These are phyloP conservation scores for Menura novaehollandiae DNA, from an alignment of 2,113 vertebrate species.

Conservation along the genomic window DNA sequence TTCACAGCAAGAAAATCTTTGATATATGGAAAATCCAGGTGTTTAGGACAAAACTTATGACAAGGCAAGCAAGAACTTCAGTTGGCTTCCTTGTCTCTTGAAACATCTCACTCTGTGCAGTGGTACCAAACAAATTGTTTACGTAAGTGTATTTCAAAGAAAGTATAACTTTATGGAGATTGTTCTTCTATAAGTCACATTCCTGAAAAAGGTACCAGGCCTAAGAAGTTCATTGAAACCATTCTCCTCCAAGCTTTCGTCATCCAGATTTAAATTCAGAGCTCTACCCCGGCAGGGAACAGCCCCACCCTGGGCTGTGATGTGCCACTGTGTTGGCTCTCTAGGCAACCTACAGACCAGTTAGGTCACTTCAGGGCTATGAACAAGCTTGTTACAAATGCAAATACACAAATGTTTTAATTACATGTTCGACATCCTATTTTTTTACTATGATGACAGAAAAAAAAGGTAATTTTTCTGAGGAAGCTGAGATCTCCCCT, in stretches of 20 bases:
- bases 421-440: not conserved
- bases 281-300: not conserved
- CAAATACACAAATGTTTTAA: not conserved
- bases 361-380: constrained; percentile 18
- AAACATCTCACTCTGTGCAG: not conserved
- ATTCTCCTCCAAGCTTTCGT: not conserved
- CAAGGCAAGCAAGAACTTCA: not conserved
- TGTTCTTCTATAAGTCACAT: not conserved
- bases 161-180: not conserved
- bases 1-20: not conserved
- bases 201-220: not conserved
- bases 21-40: not conserved
- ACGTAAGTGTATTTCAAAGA: not conserved
- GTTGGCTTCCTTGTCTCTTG: not conserved
- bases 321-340: not conserved
- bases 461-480: not conserved
- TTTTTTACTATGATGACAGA: not conserved
- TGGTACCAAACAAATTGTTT: not conserved
- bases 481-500: not conserved
- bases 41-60: not conserved
- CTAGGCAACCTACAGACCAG: constrained; percentile 31
- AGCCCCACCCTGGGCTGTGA: constrained; percentile 12
- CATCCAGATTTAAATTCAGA: not conserved
- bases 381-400: not conserved
- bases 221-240: not conserved